Evolutionary conservation across 2,888 invertebrate genomes (phyloP), one percentile per base, ranked within the genome.

Genomic region (Agrochola macilenta): DNA sequence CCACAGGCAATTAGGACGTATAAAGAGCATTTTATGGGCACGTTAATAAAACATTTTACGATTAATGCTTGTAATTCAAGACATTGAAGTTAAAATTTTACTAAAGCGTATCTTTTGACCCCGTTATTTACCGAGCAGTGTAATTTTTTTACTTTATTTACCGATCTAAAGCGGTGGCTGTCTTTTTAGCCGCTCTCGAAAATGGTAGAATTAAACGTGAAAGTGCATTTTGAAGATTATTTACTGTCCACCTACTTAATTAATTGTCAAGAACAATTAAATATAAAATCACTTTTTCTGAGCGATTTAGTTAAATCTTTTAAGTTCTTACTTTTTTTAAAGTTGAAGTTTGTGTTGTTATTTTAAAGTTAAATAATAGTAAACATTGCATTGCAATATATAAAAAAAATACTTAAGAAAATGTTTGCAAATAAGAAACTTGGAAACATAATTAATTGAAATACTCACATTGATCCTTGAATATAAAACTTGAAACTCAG

Each of bases 71-170:
- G 79, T 75, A 82, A 82, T 83, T 87, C 74, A 71, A 75, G 82
- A 88, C 84, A 87, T 88, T 88, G 86, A 85, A 76, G 73, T 85
- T 79, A 71, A 87, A 85, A 85, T 88, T 85, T 83, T 80, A 90
- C 83, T 78, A 91, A 92, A 90, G 87, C 91, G 89, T 91, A 84
- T 91, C 89, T 87, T 89, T 87, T 92, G 90, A 89, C 91, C 91
- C 84, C 87, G 86, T 88, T 90, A 89, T 84, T 92, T 89, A 86
- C 82, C 84, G 86, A 89, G 79, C 81, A 84, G 85, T 85, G 81
- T 85, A 81, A 76, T 82, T 86, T 83, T 90, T 89, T 90, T 89
- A 75, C 46, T 86, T 89, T 87, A 84, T 88, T 83, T 88, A 82
- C 78, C 65, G 73, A 85, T 86, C 81, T 89, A 78, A 82, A 76